These are phyloP conservation scores for Drosophila erecta DNA, from an alignment of 1,140 invertebrate species.

Conservation along the genomic window DNA sequence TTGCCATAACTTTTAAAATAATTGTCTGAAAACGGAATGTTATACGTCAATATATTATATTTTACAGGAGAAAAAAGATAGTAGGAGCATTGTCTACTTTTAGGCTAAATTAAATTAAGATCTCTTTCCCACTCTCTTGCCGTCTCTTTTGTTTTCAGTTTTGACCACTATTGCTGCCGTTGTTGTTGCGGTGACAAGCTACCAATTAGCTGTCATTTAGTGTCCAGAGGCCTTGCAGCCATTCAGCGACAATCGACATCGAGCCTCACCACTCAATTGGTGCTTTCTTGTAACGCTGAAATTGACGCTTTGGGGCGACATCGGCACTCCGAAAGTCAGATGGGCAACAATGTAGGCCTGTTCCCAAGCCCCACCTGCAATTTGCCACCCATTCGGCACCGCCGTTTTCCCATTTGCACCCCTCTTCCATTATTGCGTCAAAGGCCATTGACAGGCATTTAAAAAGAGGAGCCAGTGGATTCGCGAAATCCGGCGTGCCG, in stretches of 20 bases:
- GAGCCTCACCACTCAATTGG: conserved; percentile 21
- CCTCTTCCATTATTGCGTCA: conserved; percentile 38
- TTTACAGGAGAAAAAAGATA: neutral
- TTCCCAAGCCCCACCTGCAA: neutral
- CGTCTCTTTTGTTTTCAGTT: conserved; percentile 29
- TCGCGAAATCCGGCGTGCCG: conserved; percentile 17
- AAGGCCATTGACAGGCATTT: conserved; percentile 57
- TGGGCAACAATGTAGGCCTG: conserved; percentile 28
- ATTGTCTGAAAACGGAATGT: too few species aligned
- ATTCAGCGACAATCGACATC: conserved; percentile 1
- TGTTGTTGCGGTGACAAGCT: conserved; percentile 15
- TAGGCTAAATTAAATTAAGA: neutral
- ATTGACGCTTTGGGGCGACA: conserved; percentile 38
- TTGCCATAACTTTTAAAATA: too few species aligned
- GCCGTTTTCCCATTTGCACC: neutral
- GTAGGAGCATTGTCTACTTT: conserved; percentile 16
- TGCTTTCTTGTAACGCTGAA: conserved; percentile 34
- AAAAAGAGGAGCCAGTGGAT: conserved; percentile 37
- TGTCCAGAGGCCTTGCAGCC: conserved; percentile 1
- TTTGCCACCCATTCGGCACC: neutral
- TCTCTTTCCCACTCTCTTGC: neutral
- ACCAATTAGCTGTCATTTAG: conserved; percentile 64
- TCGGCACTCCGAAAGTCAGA: conserved; percentile 38
- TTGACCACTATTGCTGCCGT: neutral
- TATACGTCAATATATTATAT: too few species aligned